phyloP scores from a whole-genome alignment of 2,797 vertebrate genomes.

The Myripristis jacobus region DNA sequence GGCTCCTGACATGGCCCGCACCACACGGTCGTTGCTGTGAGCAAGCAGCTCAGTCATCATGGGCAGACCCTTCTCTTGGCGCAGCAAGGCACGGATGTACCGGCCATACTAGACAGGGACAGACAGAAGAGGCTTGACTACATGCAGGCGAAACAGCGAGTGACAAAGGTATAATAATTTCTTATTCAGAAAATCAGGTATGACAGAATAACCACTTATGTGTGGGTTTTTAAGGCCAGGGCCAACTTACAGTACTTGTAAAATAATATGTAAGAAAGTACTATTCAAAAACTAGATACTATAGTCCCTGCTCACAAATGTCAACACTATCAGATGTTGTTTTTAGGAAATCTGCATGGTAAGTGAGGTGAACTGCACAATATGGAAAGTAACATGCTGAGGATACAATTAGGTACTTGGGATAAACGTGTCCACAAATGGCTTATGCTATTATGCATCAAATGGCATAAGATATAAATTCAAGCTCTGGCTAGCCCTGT shows the following conservation, averaged over 20 bases:
- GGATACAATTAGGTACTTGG: neutral
- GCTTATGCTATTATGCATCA: neutral
- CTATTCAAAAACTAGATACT: neutral
- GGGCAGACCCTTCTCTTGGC: slow-evolving; percentile 93
- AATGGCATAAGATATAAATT: neutral
- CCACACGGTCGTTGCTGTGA: slow-evolving; percentile 90
- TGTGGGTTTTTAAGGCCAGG: neutral
- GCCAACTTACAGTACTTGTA: neutral
- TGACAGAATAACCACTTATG: neutral
- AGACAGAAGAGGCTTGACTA: neutral
- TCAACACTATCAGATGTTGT: neutral
- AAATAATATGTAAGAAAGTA: neutral
- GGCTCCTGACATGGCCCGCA: slow-evolving; percentile 93
- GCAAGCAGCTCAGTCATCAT: slow-evolving; percentile 91
- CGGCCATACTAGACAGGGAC: slow-evolving; percentile 87
- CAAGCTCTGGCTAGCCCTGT: neutral
- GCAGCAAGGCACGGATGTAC: slow-evolving; percentile 90
- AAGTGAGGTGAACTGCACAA: neutral
- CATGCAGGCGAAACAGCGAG: neutral
- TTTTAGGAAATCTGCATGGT: neutral
- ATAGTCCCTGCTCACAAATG: neutral
- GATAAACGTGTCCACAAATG: neutral
- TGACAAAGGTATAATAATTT: neutral
- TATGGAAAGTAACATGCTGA: neutral
- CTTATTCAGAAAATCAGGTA: neutral